A percentile compares a stretch with the other conserved stretches of the same genome.
Conservation (phyloP, 1,140 invertebrate genomes). For the Parasteatoda tepidariorum region DNA sequence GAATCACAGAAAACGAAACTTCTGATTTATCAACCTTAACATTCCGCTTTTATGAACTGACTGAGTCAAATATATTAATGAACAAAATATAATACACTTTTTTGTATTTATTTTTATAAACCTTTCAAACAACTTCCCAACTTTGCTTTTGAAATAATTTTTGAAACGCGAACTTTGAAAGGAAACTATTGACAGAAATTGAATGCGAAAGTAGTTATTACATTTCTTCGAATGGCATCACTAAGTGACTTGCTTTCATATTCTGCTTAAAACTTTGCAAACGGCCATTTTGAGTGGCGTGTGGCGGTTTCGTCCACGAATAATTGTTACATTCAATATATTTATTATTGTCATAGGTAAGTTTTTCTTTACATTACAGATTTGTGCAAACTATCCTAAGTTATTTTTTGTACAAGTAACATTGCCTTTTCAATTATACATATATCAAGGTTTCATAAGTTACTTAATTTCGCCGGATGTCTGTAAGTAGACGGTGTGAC, state of each 20-base stretch:
- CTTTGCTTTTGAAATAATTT: too few species aligned
- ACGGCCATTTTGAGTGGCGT: slow-evolving; percentile 59
- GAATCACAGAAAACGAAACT: too few species aligned
- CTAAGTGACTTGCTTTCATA: slow-evolving; percentile 39
- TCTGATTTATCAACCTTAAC: too few species aligned
- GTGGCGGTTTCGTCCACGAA: slow-evolving; percentile 56
- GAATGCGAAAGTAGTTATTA: background rate
- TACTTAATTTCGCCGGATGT: slow-evolving; percentile 43
- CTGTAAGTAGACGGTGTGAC: slow-evolving; percentile 19
- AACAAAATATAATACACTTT: too few species aligned
- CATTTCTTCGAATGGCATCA: slow-evolving; percentile 24
- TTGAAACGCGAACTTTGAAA: too few species aligned
- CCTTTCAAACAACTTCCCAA: too few species aligned
- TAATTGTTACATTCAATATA: background rate
- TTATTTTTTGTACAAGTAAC: too few species aligned
- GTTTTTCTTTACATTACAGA: background rate
- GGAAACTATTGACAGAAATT: too few species aligned
- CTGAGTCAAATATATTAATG: too few species aligned
- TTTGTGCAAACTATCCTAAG: background rate
- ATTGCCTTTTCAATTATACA: too few species aligned
- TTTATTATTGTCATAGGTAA: background rate
- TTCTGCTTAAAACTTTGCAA: slow-evolving; percentile 33
- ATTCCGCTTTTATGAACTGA: too few species aligned
- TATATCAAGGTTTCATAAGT: background rate
- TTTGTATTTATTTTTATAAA: too few species aligned